phyloP scores from a whole-genome alignment of 2,113 vertebrate genomes.

The Callopanchax toddi region DNA sequence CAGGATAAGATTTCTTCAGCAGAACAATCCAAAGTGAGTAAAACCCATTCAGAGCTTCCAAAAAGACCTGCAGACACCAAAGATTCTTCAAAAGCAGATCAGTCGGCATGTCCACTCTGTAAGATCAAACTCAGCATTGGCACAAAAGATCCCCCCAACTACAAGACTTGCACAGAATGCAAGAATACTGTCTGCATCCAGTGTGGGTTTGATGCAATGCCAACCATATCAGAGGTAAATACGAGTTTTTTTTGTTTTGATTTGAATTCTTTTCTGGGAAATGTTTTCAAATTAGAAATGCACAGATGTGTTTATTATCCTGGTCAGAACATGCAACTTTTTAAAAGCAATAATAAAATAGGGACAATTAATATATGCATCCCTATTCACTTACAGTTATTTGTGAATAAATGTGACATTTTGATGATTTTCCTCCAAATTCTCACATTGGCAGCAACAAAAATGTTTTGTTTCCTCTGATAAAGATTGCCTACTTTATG shows the following conservation, averaged over 20 bases:
- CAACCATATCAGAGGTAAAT: conserved; percentile 81
- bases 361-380: no score
- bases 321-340: no score
- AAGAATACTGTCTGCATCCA: conserved; percentile 89
- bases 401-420: neutral
- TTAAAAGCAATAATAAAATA: no score
- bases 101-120: conserved; percentile 86
- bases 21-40: conserved; percentile 48
- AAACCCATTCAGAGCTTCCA: conserved; percentile 37
- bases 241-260: neutral
- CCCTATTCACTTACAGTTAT: no score
- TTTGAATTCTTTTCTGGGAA: no score
- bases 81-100: conserved; percentile 44
- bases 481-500: neutral
- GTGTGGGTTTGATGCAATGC: conserved; percentile 95
- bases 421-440: neutral
- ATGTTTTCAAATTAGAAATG: neutral
- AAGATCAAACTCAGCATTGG: conserved; percentile 85
- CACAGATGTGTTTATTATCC: no score
- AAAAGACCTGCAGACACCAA: conserved; percentile 37
- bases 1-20: conserved; percentile 56
- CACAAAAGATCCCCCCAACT: conserved; percentile 86
- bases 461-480: neutral
- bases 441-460: neutral
- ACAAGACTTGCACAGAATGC: conserved; percentile 91